phyloP scores from a whole-genome alignment of 2,113 vertebrate genomes.

The Trachemys scripta region DNA sequence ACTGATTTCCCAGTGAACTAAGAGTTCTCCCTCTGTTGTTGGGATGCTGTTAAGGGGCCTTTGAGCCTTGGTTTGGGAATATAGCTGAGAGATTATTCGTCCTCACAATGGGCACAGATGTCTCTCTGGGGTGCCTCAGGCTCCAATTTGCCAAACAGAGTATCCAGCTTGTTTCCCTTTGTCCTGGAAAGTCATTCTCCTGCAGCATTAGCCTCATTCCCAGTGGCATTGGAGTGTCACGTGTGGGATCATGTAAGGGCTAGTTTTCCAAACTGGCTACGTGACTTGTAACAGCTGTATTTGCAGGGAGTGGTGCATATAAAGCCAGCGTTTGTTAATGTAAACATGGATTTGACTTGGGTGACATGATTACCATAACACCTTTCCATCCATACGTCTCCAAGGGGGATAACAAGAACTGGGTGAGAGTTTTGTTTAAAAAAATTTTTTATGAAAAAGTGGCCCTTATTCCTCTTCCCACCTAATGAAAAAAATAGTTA shows the following conservation, averaged over 20 bases:
- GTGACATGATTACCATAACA: neutral
- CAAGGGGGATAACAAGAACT: neutral
- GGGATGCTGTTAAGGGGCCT: neutral
- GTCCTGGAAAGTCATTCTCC: neutral
- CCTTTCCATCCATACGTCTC: neutral
- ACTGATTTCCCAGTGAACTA: neutral
- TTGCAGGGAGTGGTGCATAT: accelerated
- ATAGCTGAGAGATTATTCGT: neutral
- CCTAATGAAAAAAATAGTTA: neutral
- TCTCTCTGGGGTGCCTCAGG: neutral
- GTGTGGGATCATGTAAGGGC: accelerated
- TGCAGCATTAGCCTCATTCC: accelerated
- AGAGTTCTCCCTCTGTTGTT: neutral
- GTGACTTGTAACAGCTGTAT: neutral
- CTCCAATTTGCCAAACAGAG: neutral
- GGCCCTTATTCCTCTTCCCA: neutral
- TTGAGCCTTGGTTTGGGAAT: neutral
- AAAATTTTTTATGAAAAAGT: neutral
- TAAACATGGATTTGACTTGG: neutral
- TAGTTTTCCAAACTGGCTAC: neutral
- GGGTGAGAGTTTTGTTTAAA: neutral
- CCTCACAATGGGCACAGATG: neutral
- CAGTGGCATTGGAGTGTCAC: neutral
- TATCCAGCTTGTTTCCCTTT: neutral
- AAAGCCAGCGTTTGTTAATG: accelerated